Base-by-base conservation (phyloP, 2,797 vertebrate species). In the Gorsachius magnificus region DNA sequence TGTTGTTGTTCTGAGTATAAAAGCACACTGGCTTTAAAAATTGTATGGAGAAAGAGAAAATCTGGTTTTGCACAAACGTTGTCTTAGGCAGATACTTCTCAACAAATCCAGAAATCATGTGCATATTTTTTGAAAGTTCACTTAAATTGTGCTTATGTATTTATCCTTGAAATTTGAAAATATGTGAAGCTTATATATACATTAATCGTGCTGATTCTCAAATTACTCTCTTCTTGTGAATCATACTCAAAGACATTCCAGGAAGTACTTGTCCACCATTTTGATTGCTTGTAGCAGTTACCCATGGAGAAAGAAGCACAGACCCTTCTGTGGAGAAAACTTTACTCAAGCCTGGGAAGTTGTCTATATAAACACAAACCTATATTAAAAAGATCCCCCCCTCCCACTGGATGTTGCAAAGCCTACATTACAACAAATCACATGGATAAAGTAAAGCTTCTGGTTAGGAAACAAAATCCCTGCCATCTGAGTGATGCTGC, bases 361-460 rank as follows among this genome's bases (percentile, higher is more conserved):
- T 90, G 8, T 13, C 36, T 57, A 1, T 22, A 21, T 41, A 81
- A 72, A 72, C 11, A 60, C 5, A 83, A 68, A 57, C 9, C 13
- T 36, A 9, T 31, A 38, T 61, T 29, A 51, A 78, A 63, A 79
- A 83, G 12, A 14, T 79, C 7, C 8, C 15, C 2, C 6, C 4
- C 33, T 48, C 38, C 3, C 4, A 54, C 0, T 56, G 11, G 29
- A 45, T 46, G 15, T 31, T 60, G 33, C 11, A 20, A 70, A 83
- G 13, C 28, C 0, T 0, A 29, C 28, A 63, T 78, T 45, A 13
- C 31, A 91, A n/a, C 0, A 22, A 72, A 78, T 50, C 28, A 25
- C 9, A 7, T 9, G 5, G 21, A 65, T 38, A 38, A 79, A 76
- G 4, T 26, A 29, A 91, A 85, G 57, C 1, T 81, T 81, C 66